These are phyloP conservation scores for Alsophila aescularia DNA, from an alignment of 2,888 invertebrate species.

Conservation along the genomic window DNA sequence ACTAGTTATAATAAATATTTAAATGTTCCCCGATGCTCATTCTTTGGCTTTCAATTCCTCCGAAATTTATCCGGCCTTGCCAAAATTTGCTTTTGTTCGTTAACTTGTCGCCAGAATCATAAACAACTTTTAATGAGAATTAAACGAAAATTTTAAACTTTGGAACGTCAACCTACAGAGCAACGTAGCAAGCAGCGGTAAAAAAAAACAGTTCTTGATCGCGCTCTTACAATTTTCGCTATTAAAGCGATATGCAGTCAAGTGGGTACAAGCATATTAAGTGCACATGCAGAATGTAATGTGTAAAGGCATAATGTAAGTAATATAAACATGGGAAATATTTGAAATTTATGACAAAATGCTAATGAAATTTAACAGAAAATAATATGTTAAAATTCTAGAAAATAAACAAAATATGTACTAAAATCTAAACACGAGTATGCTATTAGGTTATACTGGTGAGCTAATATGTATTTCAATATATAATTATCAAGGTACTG, in stretches of 20 bases:
- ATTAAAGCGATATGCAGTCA: neutral
- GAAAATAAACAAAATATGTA: too few relatives aligned
- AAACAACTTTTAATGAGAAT: constrained; percentile 48
- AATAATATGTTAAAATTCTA: too few relatives aligned
- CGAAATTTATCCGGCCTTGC: constrained; percentile 28
- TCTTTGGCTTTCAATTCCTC: constrained; percentile 40
- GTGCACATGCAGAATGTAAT: too few relatives aligned
- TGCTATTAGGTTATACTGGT: too few relatives aligned
- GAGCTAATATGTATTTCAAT: too few relatives aligned
- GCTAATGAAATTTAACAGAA: too few relatives aligned
- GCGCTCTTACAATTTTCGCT: neutral
- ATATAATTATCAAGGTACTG: too few relatives aligned
- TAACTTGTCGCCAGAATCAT: constrained; percentile 41
- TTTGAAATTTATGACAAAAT: too few relatives aligned
- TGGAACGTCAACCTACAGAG: constrained; percentile 9
- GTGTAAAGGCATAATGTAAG: too few relatives aligned
- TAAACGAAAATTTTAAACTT: constrained; percentile 39
- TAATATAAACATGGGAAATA: too few relatives aligned
- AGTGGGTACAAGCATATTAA: too few relatives aligned
- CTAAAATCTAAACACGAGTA: too few relatives aligned
- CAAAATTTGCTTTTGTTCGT: constrained; percentile 43
- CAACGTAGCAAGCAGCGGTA: neutral
- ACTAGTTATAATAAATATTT: constrained; percentile 51
- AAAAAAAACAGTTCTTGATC: constrained; percentile 19
- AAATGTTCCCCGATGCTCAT: constrained; percentile 41